Evolutionary conservation across 2,113 vertebrate species (phyloP).

Genomic region (Pelecanoides urinatrix): DNA sequence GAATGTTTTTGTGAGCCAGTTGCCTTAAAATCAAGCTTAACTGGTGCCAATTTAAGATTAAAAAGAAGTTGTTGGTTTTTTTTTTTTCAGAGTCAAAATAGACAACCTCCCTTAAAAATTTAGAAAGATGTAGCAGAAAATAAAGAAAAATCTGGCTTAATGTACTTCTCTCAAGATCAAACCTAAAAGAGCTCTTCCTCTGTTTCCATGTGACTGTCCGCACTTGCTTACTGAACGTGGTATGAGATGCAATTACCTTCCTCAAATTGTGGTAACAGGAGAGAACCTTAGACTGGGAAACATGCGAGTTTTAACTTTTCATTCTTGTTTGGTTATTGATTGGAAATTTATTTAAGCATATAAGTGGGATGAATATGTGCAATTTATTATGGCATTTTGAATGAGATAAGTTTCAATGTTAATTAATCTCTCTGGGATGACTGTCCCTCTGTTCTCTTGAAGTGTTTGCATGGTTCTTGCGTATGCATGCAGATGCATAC

Average conservation of each 20-base stretch:
- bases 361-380: neutral
- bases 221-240: neutral
- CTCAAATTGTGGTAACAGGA: neutral
- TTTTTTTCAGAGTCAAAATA: neutral
- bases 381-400: conserved; percentile 20
- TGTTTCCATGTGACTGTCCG: neutral
- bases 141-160: neutral
- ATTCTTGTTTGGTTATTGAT: neutral
- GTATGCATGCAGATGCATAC: conserved; percentile 17
- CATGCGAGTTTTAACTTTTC: neutral
- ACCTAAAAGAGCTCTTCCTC: neutral
- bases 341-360: neutral
- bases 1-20: neutral
- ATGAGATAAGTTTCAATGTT: neutral
- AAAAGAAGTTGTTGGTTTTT: neutral
- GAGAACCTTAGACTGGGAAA: neutral
- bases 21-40: neutral
- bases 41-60: neutral
- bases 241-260: neutral
- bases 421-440: neutral
- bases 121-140: neutral
- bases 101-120: neutral
- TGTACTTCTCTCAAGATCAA: neutral
- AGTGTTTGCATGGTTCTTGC: neutral
- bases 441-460: neutral